Conservation (phyloP, 2,888 invertebrate genomes). For the Hirtodrosophila confusa region DNA sequence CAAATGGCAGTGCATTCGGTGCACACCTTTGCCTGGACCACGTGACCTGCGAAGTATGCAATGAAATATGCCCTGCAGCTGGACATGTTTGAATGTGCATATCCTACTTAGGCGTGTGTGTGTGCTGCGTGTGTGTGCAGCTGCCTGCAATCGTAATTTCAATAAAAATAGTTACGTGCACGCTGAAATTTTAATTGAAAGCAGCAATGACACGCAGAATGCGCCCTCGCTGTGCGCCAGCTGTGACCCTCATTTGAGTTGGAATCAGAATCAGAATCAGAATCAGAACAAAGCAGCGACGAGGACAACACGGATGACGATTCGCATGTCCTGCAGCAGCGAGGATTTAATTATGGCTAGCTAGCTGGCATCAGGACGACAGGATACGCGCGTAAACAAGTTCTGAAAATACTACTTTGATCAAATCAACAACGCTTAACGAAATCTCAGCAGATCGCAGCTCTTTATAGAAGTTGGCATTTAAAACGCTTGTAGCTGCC, state of each 20-base stretch:
- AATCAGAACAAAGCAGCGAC: constrained; percentile 63
- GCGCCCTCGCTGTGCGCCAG: constrained; percentile 50
- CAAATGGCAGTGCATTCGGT: constrained; percentile 34
- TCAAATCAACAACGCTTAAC: neutral
- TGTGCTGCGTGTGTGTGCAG: constrained; percentile 42
- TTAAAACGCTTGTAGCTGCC: neutral
- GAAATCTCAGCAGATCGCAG: neutral
- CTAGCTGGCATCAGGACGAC: constrained; percentile 25
- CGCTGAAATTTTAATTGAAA: constrained; percentile 81
- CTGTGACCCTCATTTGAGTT: constrained; percentile 63
- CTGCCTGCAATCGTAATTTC: constrained; percentile 74
- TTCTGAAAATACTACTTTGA: neutral
- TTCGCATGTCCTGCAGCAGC: constrained; percentile 41
- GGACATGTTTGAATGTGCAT: constrained; percentile 47
- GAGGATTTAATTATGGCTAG: constrained; percentile 44
- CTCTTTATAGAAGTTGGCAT: neutral
- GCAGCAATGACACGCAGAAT: constrained; percentile 60
- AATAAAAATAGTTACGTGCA: constrained; percentile 80
- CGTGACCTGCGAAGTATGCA: constrained; percentile 45
- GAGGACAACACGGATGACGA: constrained; percentile 40
- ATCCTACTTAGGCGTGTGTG: constrained; percentile 10
- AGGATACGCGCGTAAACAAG: neutral
- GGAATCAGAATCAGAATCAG: constrained; percentile 20
- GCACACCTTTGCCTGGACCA: constrained; percentile 36
- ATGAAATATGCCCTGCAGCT: constrained; percentile 49